These are phyloP conservation scores for Melanerpes aurifrons DNA, from an alignment of 2,113 vertebrate species.

Conservation along the genomic window DNA sequence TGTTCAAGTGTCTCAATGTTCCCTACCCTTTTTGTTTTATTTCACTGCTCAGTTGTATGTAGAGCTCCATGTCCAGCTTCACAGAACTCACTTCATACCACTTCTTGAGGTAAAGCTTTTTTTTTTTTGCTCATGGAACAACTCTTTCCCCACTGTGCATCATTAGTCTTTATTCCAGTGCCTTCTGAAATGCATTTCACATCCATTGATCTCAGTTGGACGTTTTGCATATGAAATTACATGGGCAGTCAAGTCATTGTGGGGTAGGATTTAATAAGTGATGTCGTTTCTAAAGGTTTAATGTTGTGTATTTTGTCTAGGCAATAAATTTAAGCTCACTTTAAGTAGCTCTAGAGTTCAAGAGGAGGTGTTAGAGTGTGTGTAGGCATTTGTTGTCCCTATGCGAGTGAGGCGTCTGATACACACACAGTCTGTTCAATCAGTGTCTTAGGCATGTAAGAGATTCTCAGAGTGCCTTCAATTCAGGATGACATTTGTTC, in stretches of 20 bases:
- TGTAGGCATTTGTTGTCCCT: constrained; percentile 32
- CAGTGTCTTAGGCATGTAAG: background rate
- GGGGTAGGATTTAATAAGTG: background rate
- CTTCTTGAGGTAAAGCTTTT: background rate
- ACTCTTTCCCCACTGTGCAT: background rate
- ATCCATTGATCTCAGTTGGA: background rate
- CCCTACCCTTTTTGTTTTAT: background rate
- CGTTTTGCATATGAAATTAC: background rate
- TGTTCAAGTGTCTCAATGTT: no score
- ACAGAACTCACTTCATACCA: accelerated
- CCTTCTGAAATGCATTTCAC: background rate
- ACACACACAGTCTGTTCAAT: background rate
- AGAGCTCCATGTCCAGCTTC: accelerated
- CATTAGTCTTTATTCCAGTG: background rate
- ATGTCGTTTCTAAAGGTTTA: background rate
- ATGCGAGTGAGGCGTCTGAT: background rate
- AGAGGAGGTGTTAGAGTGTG: background rate
- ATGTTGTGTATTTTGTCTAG: background rate
- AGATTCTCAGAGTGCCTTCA: background rate
- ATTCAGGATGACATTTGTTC: accelerated
- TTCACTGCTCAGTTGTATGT: background rate
- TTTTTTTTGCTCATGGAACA: background rate
- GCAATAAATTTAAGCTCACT: background rate
- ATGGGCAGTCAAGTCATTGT: background rate
- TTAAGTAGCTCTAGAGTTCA: background rate